phyloP scores from a whole-genome alignment of 2,797 vertebrate genomes.

The Emys orbicularis region DNA sequence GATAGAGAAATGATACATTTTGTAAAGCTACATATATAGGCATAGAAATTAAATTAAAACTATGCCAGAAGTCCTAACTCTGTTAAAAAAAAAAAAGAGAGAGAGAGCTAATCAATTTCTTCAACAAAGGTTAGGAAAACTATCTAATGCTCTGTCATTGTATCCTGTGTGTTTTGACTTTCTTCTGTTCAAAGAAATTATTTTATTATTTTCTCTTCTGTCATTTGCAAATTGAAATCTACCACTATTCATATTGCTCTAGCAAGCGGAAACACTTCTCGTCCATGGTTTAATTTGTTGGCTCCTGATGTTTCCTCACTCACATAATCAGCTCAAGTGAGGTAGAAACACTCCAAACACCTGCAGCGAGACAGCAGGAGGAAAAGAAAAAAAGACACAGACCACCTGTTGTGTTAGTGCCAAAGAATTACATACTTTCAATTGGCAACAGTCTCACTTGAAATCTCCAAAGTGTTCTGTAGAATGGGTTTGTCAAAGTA shows the following conservation, averaged over 20 bases:
- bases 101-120: neutral
- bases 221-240: slow-evolving; percentile 32
- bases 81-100: neutral
- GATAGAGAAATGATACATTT: neutral
- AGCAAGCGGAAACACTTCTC: slow-evolving; percentile 30
- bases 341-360: slow-evolving; percentile 53
- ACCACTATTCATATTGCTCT: slow-evolving; percentile 42
- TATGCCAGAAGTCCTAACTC: neutral
- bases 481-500: slow-evolving; percentile 25
- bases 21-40: neutral
- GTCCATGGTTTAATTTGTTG: slow-evolving; percentile 64
- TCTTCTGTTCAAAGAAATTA: slow-evolving; percentile 14
- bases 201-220: slow-evolving; percentile 2
- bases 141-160: neutral
- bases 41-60: neutral
- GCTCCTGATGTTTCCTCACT: slow-evolving; percentile 14
- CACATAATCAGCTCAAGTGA: slow-evolving; percentile 52
- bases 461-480: slow-evolving; percentile 2
- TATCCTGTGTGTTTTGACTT: neutral
- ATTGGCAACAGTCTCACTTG: slow-evolving; percentile 20
- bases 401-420: slow-evolving; percentile 16
- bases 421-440: slow-evolving; percentile 44
- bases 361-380: slow-evolving; percentile 29
- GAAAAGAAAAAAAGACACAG: slow-evolving; percentile 22
- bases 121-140: neutral